Percentiles rank a stretch among this genome's conserved stretches.
phyloP scores from a whole-genome alignment of 2,888 invertebrate species.

The Alloscopus bannaensis region DNA sequence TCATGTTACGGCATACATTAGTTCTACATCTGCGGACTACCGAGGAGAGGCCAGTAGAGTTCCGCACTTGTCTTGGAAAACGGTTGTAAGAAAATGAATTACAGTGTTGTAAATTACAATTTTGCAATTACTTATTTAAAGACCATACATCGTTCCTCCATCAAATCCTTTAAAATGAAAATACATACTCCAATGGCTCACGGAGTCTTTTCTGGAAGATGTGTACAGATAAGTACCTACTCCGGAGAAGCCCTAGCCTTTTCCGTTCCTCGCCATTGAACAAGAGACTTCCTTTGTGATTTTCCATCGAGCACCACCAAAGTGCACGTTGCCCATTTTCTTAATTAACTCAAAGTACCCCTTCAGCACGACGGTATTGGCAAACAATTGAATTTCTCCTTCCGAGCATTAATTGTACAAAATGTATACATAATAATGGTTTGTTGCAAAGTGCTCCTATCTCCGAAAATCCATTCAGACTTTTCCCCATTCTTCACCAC shows the following conservation, averaged over 20 bases:
- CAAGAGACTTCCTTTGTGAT: not conserved
- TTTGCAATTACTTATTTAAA: no score
- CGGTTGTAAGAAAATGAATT: no score
- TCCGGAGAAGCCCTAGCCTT: not conserved
- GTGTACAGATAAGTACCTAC: no score
- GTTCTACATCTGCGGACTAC: no score
- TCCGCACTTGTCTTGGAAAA: no score
- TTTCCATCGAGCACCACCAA: not conserved
- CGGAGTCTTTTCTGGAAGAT: no score
- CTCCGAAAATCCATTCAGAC: not conserved
- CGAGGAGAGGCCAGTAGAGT: no score
- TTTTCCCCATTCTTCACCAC: not conserved
- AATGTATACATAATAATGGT: slow-evolving; percentile 20
- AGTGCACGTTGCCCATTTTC: slow-evolving; percentile 15
- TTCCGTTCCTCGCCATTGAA: not conserved
- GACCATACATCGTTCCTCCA: no score
- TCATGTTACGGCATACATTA: no score
- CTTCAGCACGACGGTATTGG: slow-evolving; percentile 12
- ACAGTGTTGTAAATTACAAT: no score
- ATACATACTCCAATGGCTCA: no score
- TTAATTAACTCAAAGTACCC: slow-evolving; percentile 45
- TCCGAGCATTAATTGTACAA: slow-evolving; percentile 55
- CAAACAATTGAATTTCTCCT: slow-evolving; percentile 43
- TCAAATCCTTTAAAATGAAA: no score
- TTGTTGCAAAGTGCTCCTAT: not conserved